Evolutionary conservation across 1,140 invertebrate species (phyloP).

Genomic region (Onthophagus taurus): DNA sequence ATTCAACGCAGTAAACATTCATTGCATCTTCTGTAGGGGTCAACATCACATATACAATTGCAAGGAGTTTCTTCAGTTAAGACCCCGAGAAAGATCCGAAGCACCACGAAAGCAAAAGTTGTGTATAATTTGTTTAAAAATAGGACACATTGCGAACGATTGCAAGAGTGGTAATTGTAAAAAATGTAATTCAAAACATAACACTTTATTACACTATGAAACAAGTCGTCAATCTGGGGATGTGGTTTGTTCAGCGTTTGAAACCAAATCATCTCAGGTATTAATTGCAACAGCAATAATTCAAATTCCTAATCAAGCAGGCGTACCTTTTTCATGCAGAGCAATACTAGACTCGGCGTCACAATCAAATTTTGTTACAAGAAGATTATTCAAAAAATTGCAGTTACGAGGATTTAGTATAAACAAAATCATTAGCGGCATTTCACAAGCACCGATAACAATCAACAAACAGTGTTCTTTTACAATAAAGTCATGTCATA

Average conservation of each 20-base stretch:
- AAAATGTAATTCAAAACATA: constrained; percentile 14
- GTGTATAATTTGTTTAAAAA: constrained; percentile 10
- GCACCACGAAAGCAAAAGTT: neutral
- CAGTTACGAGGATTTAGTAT: neutral
- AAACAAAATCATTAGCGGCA: neutral
- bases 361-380: too few species aligned
- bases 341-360: too few species aligned
- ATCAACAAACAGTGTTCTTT: neutral
- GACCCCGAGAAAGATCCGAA: too few species aligned
- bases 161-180: constrained; percentile 13
- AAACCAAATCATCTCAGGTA: constrained; percentile 1
- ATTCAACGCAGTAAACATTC: neutral
- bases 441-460: neutral
- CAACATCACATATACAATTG: constrained; percentile 1
- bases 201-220: constrained; percentile 15
- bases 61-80: neutral
- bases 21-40: neutral
- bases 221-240: constrained; percentile 1
- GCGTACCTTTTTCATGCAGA: neutral
- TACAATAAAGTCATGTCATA: constrained; percentile 6
- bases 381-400: constrained; percentile 4
- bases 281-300: constrained; percentile 6
- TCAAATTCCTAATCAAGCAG: neutral
- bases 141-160: constrained; percentile 10
- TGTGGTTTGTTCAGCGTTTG: too few species aligned